phyloP scores from a whole-genome alignment of 2,888 invertebrate species.

The Scaptomyza reducta region DNA sequence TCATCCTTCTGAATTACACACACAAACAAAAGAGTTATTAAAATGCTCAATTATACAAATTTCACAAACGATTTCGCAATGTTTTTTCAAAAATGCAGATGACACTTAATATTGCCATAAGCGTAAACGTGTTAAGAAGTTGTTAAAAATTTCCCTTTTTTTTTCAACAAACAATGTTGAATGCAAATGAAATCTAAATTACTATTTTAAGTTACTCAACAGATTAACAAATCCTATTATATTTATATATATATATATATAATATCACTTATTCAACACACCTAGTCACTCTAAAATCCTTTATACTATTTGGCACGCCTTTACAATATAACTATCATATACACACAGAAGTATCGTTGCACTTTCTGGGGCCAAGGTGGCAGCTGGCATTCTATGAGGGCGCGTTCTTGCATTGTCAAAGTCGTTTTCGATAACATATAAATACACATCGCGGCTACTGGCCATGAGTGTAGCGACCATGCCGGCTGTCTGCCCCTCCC shows the following conservation, averaged over 20 bases:
- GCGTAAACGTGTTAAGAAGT: constrained; percentile 48
- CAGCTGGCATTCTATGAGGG: constrained; percentile 66
- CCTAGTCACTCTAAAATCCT: neutral
- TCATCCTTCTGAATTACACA: constrained; percentile 2
- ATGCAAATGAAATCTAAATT: neutral
- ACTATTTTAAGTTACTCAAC: neutral
- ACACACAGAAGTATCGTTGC: neutral
- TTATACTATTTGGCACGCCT: constrained; percentile 52
- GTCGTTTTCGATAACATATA: constrained; percentile 33
- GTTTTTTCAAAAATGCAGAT: constrained; percentile 27
- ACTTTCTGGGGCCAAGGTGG: constrained; percentile 60
- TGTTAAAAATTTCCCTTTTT: constrained; percentile 31
- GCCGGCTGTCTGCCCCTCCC: constrained; percentile 19
- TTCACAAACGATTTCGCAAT: constrained; percentile 24
- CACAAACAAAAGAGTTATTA: constrained; percentile 4
- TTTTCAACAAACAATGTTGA: neutral
- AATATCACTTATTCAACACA: no score
- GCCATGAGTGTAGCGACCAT: constrained; percentile 45
- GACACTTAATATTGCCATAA: constrained; percentile 53
- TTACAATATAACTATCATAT: constrained; percentile 22
- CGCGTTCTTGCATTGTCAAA: constrained; percentile 57
- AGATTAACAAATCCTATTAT: neutral
- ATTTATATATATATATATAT: no score
- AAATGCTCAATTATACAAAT: constrained; percentile 28
- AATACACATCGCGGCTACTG: neutral